phyloP scores from a whole-genome alignment of 2,797 vertebrate genomes.

The Pristis pectinata region DNA sequence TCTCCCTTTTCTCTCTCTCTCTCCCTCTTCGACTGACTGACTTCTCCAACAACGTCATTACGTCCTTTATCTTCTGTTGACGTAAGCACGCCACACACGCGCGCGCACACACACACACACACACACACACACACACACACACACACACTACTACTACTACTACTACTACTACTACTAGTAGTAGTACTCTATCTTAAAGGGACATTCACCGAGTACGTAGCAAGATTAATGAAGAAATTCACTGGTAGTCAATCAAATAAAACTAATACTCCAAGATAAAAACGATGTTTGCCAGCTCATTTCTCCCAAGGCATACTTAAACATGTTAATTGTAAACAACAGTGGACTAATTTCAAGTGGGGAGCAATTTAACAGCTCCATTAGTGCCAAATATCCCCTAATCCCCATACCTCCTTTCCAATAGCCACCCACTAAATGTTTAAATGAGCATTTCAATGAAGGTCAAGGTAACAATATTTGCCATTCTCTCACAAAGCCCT shows the following conservation, averaged over 20 bases:
- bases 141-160: too few species aligned
- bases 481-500: background rate
- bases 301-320: background rate
- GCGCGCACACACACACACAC: too few species aligned
- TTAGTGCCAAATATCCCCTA: background rate
- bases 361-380: background rate
- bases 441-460: background rate
- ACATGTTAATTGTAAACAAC: background rate
- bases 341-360: background rate
- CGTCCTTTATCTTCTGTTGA: too few species aligned
- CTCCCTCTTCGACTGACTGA: too few species aligned
- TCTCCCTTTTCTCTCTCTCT: too few species aligned
- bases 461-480: background rate
- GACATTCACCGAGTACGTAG: too few species aligned
- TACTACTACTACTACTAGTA: too few species aligned
- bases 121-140: too few species aligned
- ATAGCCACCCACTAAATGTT: background rate
- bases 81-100: too few species aligned
- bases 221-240: background rate
- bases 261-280: background rate
- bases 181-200: too few species aligned
- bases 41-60: too few species aligned
- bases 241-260: background rate
- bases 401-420: background rate
- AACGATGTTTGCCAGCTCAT: background rate